These are phyloP conservation scores for Drosophila nigricruria DNA, from an alignment of 2,888 invertebrate genomes.

Conservation along the genomic window DNA sequence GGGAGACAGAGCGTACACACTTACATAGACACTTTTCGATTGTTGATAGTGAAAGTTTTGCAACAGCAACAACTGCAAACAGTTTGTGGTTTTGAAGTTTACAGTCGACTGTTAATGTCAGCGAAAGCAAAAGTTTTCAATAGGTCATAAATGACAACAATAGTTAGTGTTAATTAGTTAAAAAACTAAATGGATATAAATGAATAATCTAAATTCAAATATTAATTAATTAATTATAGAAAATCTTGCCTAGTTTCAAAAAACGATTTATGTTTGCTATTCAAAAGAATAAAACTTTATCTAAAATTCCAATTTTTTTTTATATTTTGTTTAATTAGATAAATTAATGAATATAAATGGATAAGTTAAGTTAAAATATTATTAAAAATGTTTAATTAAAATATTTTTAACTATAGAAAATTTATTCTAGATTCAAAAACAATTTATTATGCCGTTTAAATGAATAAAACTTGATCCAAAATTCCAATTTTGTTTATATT, in stretches of 20 bases:
- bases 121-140: conserved; percentile 2
- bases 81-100: conserved; percentile 71
- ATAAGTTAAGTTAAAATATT: background rate
- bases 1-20: conserved; percentile 6
- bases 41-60: conserved; percentile 71
- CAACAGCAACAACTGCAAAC: conserved; percentile 31
- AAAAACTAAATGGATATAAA: too few relatives aligned
- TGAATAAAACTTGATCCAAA: background rate
- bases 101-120: conserved; percentile 49
- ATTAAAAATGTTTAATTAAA: too few relatives aligned
- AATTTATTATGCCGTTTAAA: background rate
- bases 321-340: background rate
- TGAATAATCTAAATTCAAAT: background rate
- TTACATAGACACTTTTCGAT: conserved; percentile 29
- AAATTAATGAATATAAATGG: too few relatives aligned
- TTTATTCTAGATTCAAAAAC: too few relatives aligned
- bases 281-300: background rate
- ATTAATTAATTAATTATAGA: background rate
- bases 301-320: background rate
- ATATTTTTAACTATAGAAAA: background rate
- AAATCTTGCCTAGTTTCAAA: background rate
- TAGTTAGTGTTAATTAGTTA: background rate
- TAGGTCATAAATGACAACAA: background rate
- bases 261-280: too few relatives aligned
- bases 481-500: background rate